Conservation (phyloP, 2,113 vertebrate genomes). For the Amphiprion percula region DNA sequence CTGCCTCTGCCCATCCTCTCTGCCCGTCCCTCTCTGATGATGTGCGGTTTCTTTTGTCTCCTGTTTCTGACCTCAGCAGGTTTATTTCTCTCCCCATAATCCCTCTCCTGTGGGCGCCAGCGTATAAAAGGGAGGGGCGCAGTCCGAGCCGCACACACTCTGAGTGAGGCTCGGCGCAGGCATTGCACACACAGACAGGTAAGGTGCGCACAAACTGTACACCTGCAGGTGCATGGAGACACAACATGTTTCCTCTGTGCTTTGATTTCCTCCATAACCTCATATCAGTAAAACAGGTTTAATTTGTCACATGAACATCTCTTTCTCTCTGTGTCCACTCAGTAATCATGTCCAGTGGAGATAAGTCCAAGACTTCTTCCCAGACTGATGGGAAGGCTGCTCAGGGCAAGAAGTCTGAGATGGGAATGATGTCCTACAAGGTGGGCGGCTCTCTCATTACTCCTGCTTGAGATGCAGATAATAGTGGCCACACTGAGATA, state of each 20-base stretch:
- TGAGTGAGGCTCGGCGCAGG: slow-evolving; percentile 78
- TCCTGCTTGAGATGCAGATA: not conserved
- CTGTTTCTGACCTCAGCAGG: slow-evolving; percentile 79
- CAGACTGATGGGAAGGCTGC: slow-evolving; percentile 86
- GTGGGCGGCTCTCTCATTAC: slow-evolving; percentile 61
- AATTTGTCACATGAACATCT: slow-evolving; percentile 1
- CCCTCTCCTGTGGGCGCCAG: slow-evolving; percentile 82
- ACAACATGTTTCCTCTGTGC: not conserved
- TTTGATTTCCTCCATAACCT: not conserved
- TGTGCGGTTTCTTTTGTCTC: slow-evolving; percentile 83
- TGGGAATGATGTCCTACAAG: slow-evolving; percentile 85
- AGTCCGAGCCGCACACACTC: slow-evolving; percentile 77
- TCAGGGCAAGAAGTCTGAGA: slow-evolving; percentile 86
- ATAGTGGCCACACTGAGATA: not conserved
- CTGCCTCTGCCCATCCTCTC: slow-evolving; percentile 25
- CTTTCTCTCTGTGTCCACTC: slow-evolving; percentile 20
- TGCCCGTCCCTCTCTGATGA: slow-evolving; percentile 79
- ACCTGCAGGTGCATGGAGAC: not conserved
- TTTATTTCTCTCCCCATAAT: slow-evolving; percentile 83
- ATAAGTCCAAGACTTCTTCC: slow-evolving; percentile 85
- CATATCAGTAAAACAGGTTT: not conserved
- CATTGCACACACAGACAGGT: slow-evolving; percentile 79
- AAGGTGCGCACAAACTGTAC: slow-evolving; percentile 61
- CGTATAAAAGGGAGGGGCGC: slow-evolving; percentile 80
- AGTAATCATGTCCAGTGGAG: slow-evolving; percentile 87